Evolutionary conservation across 2,888 invertebrate genomes (phyloP).

Genomic region (Sclerodermus sp.): DNA sequence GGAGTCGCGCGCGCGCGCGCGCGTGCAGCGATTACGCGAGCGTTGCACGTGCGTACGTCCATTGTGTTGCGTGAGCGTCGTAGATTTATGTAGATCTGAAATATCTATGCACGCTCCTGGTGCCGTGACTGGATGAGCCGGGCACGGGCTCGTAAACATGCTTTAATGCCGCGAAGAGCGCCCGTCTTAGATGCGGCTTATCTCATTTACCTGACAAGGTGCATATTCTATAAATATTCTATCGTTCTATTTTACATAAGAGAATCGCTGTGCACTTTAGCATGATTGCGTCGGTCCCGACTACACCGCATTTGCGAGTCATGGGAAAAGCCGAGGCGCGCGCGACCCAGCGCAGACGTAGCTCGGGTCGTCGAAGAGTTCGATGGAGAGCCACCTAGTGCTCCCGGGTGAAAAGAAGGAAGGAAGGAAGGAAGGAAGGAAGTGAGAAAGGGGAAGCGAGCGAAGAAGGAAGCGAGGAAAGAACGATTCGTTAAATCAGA

Average conservation of each 20-base stretch:
- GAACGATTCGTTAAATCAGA: conserved; percentile 13
- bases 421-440: too few relatives aligned
- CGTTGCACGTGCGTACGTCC: too few relatives aligned
- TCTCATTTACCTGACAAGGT: neutral
- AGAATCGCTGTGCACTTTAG: neutral
- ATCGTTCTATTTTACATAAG: neutral
- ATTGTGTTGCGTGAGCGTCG: too few relatives aligned
- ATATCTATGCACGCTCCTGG: neutral
- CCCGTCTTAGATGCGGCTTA: neutral
- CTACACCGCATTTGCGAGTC: conserved; percentile 7
- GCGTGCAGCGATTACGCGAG: too few relatives aligned
- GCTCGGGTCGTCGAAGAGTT: too few relatives aligned
- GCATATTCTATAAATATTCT: neutral
- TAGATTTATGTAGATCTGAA: neutral
- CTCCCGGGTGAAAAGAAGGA: too few relatives aligned
- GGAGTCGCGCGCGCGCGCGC: too few relatives aligned
- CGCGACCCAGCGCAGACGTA: too few relatives aligned
- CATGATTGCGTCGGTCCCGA: neutral
- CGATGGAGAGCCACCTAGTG: too few relatives aligned
- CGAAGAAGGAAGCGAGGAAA: conserved; percentile 5
- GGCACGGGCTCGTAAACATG: neutral
- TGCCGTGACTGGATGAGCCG: neutral
- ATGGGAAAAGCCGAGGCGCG: neutral
- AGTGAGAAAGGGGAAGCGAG: conserved; percentile 2
- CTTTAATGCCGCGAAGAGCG: neutral